Evolutionary conservation across 2,797 vertebrate genomes (phyloP), one percentile per base, ranked within the genome.

Genomic region (Cryptoblepharus egeriae): DNA sequence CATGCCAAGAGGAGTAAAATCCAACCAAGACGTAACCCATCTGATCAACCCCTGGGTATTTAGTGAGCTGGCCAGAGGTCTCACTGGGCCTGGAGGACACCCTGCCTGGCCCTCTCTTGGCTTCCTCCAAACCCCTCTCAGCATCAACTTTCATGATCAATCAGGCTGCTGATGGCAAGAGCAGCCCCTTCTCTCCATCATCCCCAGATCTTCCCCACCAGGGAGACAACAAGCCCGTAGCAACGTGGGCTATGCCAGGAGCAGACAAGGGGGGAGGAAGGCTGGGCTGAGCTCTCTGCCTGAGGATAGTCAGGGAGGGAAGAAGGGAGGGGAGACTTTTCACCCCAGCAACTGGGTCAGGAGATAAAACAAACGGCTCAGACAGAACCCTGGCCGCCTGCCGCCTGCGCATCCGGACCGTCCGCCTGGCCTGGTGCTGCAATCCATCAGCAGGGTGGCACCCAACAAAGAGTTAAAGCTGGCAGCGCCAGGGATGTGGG

Each of bases 401-500:
- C 22, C 45, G 24, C 5, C 8, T 4, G 30, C 18, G 2, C 65
- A 55, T 55, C 22, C 20, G 3, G 39, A 0, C 74, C 52, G 69
- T 7, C 9, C 1, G 24, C 35, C 3, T 18, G 3, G 4, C 18
- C 0, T 0, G 32, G 39, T 26, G 30, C 39, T 2, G 35, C 28
- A 24, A 63, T 11, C 49, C 18, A 2, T 2, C 0, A 5, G 26
- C 37, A 12, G 35, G 42, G 61, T 11, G 2, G 35, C 22, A 6
- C 24, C 69, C 32, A 81, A 73, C 42, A 28, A 91, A 0, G 90
- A 78, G 92, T 94, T 91, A 91, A 92, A 3, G 0, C 1, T 0
- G 77, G 74, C 12, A 77, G 20, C 64, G 0, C 1, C 57, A 82
- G 88, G 74, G 83, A 30, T 65, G 64, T 55, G 85, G 71, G 64